Evolutionary conservation across 2,797 vertebrate genomes (phyloP).

Genomic region (Urocyon cinereoargenteus): DNA sequence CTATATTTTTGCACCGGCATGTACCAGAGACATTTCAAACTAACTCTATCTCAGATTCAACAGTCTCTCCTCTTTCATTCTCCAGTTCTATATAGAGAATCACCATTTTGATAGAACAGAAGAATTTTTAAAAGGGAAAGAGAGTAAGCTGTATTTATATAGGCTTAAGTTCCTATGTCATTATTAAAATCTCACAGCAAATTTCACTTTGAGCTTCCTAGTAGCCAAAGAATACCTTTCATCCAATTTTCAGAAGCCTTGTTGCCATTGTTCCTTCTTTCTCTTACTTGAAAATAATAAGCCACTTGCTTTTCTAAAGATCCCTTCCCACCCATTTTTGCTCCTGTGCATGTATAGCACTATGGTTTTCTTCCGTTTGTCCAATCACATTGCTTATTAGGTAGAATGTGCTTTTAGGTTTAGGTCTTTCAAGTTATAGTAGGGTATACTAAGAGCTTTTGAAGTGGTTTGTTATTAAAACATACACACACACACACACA

Average conservation of each 20-base stretch:
- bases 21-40: not conserved
- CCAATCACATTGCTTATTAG: conserved; percentile 41
- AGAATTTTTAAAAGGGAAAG: not conserved
- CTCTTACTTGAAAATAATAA: conserved; percentile 26
- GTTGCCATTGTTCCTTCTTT: not conserved
- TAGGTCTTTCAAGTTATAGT: conserved; percentile 32
- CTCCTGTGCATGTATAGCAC: not conserved
- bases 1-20: not conserved
- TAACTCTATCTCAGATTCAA: not conserved
- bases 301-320: conserved; percentile 26
- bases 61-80: not conserved
- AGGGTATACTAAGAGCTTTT: not conserved
- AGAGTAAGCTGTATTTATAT: not conserved
- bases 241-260: conserved; percentile 11
- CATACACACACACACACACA: not conserved
- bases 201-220: conserved; percentile 33
- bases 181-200: conserved; percentile 10
- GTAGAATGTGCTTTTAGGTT: conserved; percentile 1
- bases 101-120: not conserved
- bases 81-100: not conserved
- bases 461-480: conserved; percentile 20
- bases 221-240: not conserved
- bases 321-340: conserved; percentile 40
- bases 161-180: not conserved
- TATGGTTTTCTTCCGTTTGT: conserved; percentile 50